Conservation (phyloP, 1,140 invertebrate genomes). For the Ostrea edulis region DNA sequence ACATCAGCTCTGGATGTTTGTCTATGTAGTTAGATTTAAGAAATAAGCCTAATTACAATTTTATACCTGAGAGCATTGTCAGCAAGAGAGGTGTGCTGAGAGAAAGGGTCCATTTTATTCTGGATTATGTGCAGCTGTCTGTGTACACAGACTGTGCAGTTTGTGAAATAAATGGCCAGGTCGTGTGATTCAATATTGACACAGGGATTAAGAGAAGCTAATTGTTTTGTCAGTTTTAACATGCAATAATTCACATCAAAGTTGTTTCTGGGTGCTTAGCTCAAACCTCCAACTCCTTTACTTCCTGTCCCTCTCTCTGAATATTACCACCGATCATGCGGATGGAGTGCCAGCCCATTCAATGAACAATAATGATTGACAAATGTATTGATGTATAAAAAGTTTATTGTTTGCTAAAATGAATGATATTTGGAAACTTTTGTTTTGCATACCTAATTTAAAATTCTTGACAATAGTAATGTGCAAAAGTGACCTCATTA, state of each 20-base stretch:
- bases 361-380: background rate
- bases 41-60: background rate
- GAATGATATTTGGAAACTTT: background rate
- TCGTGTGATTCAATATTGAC: slow-evolving; percentile 8
- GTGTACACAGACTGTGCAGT: slow-evolving; percentile 19
- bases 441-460: background rate
- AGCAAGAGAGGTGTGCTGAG: background rate
- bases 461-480: background rate
- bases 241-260: slow-evolving; percentile 4
- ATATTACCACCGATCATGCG: background rate
- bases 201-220: background rate
- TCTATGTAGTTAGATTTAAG: too few species aligned
- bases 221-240: slow-evolving; percentile 15
- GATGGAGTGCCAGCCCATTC: background rate
- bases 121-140: slow-evolving; percentile 8
- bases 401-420: background rate
- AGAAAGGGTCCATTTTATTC: background rate
- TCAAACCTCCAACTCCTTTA: background rate
- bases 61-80: background rate
- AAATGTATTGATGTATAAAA: background rate
- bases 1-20: too few species aligned
- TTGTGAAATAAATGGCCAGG: slow-evolving; percentile 8
- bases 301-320: background rate
- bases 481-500: slow-evolving; percentile 2
- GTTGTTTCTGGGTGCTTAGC: background rate